Conservation (phyloP, 2,888 invertebrate species). For the Rotaria sp. region DNA sequence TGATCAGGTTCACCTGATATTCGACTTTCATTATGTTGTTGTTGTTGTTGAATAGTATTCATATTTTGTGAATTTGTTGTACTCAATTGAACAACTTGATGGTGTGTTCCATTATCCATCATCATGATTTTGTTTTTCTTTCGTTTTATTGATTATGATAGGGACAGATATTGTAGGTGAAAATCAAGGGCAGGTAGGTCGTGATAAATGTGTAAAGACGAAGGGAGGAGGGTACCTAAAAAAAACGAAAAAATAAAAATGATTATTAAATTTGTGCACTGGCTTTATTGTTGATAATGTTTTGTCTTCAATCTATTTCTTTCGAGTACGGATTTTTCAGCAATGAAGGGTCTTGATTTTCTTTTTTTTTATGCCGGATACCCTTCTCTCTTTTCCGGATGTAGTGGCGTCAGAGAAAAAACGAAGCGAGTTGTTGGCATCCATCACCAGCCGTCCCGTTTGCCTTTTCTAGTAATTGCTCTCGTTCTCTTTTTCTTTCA, state of each 20-base stretch:
- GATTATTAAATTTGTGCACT: not conserved
- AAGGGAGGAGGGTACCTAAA: slow-evolving; percentile 2
- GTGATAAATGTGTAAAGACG: not conserved
- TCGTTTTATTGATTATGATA: not conserved
- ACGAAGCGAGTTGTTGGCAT: not conserved
- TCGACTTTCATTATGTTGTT: not conserved
- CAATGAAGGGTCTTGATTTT: slow-evolving; percentile 19
- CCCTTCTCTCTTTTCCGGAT: slow-evolving; percentile 15
- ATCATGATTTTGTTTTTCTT: not conserved
- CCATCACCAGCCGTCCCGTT: not conserved
- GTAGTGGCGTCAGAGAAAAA: slow-evolving; percentile 15
- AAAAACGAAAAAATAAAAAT: not conserved
- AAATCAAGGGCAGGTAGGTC: slow-evolving; percentile 19
- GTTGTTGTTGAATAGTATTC: not conserved
- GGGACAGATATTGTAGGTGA: not conserved
- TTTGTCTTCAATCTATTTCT: not conserved
- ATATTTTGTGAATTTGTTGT: not conserved
- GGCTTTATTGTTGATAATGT: not conserved
- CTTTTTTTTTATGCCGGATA: not conserved
- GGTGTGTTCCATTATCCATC: not conserved
- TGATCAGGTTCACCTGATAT: slow-evolving; percentile 25
- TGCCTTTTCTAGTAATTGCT: not conserved
- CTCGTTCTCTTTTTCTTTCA: not conserved
- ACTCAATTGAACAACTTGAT: not conserved
- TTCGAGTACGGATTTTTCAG: not conserved